Evolutionary conservation across 2,888 invertebrate species (phyloP), one percentile per base, ranked within the genome.

Genomic region (Melanophora roralis): DNA sequence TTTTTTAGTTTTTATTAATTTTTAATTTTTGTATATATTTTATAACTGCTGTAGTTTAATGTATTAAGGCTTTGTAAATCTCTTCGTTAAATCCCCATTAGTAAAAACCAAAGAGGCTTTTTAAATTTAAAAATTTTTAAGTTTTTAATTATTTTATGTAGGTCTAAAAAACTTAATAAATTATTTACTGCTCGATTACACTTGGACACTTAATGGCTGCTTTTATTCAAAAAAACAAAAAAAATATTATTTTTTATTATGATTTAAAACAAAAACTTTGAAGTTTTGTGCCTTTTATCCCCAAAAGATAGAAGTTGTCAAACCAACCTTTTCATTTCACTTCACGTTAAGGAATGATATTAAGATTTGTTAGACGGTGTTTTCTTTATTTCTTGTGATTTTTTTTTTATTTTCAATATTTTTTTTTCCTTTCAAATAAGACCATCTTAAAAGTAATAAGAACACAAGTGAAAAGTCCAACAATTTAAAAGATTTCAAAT

Each of bases 261-360:
- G 16, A 5, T 16, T n/a, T 7, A 7, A 11, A n/a, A 45, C 6
- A 27, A 21, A 5, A 11, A 43, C 23, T 59, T 45, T 51, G 6
- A 72, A 59, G 51, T 72, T 62, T 34, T 68, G 3, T 3, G 19
- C 38, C 57, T 14, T 36, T 59, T 53, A 27, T 47, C 60, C 21
- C 53, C 36, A 73, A 43, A 69, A 64, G 69, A 76, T 76, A 23
- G 49, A 71, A 57, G 82, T 73, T 74, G 78, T 75, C 78, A 72
- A 79, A 78, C 87, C 83, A 80, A 88, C 87, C 87, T 87, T 84
- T 85, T 84, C 84, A 86, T 85, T 83, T 85, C 86, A 85, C 87
- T 85, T 87, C 87, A 86, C 85, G 85, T 86, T 86, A 84, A 88
- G 86, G 84, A 88, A 88, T 88, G 88, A 88, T 85, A 86, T 85